A percentile compares a stretch with the other conserved stretches of the same genome.
phyloP scores from a whole-genome alignment of 2,113 vertebrate species.

The Scatophagus argus region DNA sequence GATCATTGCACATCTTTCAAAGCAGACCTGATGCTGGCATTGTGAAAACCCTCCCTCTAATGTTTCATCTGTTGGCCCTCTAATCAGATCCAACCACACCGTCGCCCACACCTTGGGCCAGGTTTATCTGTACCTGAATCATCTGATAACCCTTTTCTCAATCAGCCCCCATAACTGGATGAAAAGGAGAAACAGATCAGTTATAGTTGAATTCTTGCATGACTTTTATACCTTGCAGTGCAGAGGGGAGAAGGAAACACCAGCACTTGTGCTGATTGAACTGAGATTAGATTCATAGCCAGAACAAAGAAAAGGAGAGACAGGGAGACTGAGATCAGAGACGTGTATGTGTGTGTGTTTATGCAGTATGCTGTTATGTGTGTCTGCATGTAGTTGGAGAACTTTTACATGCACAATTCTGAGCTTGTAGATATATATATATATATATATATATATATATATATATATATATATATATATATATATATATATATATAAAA shows the following conservation, averaged over 20 bases:
- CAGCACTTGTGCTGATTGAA: constrained; percentile 66
- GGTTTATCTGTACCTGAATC: constrained; percentile 64
- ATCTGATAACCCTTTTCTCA: constrained; percentile 74
- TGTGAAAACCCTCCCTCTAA: constrained; percentile 69
- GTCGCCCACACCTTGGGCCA: constrained; percentile 60
- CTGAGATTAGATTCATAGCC: constrained; percentile 63
- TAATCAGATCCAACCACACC: constrained; percentile 75
- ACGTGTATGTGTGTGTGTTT: constrained; percentile 12
- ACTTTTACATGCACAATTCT: background rate
- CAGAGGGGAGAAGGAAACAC: constrained; percentile 45
- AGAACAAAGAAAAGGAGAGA: constrained; percentile 52
- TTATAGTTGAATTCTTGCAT: constrained; percentile 71
- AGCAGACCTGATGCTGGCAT: constrained; percentile 66
- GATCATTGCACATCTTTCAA: constrained; percentile 73
- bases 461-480: too few relatives aligned
- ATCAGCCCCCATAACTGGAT: constrained; percentile 75
- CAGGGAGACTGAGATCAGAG: constrained; percentile 1
- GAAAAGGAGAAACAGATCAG: constrained; percentile 79
- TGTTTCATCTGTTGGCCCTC: constrained; percentile 65
- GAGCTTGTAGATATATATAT: too few relatives aligned
- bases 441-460: too few relatives aligned
- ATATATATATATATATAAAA: too few relatives aligned
- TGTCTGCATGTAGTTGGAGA: background rate
- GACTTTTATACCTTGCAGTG: constrained; percentile 70
- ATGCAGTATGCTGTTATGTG: background rate